phyloP scores from a whole-genome alignment of 2,113 vertebrate genomes.

The Myiopsitta monachus region DNA sequence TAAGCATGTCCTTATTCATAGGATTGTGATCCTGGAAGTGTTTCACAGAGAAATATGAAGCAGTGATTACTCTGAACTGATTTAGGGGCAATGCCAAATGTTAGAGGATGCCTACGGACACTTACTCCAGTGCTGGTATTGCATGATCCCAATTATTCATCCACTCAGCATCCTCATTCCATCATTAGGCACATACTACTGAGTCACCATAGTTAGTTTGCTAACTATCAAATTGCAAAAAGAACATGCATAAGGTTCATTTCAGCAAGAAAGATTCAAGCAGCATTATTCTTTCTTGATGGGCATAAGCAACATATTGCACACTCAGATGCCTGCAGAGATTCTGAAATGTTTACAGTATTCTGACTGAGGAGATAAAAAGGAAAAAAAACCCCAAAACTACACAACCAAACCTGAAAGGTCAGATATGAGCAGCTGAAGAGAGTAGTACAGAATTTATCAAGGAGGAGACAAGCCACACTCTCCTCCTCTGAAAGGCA shows the following conservation, averaged over 20 bases:
- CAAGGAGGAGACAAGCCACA: neutral
- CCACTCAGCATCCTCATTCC: neutral
- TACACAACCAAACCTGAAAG: neutral
- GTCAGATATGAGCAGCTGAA: neutral
- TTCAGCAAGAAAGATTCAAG: neutral
- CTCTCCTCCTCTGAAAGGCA: neutral
- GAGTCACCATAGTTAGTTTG: neutral
- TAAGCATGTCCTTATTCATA: neutral
- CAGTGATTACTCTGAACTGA: neutral
- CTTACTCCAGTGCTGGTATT: neutral
- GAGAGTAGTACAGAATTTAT: fast-evolving
- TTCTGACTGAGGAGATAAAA: neutral
- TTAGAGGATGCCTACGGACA: neutral
- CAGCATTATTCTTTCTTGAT: neutral
- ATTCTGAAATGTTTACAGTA: neutral
- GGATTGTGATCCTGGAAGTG: neutral
- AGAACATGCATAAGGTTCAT: neutral
- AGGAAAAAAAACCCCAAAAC: neutral
- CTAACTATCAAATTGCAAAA: neutral
- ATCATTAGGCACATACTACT: neutral
- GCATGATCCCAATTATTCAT: neutral
- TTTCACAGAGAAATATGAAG: neutral
- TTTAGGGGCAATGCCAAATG: neutral
- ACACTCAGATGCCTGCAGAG: neutral
- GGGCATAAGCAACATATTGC: neutral